phyloP scores from a whole-genome alignment of 1,140 invertebrate species.

The Diabrotica undecimpunctata region DNA sequence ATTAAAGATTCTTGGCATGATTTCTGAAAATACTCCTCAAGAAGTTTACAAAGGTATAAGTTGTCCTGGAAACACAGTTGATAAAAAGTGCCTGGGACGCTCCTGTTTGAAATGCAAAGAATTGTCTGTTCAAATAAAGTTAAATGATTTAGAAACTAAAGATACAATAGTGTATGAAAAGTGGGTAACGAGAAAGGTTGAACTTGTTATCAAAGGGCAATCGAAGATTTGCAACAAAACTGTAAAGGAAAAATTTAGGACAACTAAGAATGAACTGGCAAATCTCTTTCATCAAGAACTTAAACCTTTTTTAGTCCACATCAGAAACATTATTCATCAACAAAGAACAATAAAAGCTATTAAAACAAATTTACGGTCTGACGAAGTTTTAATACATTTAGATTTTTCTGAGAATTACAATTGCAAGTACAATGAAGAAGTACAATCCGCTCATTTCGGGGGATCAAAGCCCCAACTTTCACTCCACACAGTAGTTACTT shows the following conservation, averaged over 20 bases:
- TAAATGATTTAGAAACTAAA: conserved; percentile 5
- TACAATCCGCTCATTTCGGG: too few relatives aligned
- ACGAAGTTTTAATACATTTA: too few relatives aligned
- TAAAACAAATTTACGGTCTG: too few relatives aligned
- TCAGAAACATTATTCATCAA: neutral
- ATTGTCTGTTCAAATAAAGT: neutral
- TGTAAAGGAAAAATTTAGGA: conserved; percentile 4
- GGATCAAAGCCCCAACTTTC: too few relatives aligned
- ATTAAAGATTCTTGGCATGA: conserved; percentile 3
- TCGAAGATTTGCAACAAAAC: conserved; percentile 2
- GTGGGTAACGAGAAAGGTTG: neutral
- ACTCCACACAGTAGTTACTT: too few relatives aligned
- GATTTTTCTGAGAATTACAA: too few relatives aligned
- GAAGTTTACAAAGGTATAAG: neutral
- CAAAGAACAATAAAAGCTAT: too few relatives aligned
- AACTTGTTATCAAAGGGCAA: conserved; percentile 1
- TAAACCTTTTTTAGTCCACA: conserved; percentile 1
- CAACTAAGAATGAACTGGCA: neutral
- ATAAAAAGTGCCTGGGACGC: neutral
- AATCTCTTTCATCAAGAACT: neutral
- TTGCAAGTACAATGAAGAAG: too few relatives aligned
- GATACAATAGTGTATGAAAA: neutral
- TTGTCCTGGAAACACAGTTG: neutral
- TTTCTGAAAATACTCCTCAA: conserved; percentile 8
- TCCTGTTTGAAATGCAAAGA: conserved; percentile 4